phyloP scores from a whole-genome alignment of 1,140 invertebrate genomes.

The Spodoptera litura region DNA sequence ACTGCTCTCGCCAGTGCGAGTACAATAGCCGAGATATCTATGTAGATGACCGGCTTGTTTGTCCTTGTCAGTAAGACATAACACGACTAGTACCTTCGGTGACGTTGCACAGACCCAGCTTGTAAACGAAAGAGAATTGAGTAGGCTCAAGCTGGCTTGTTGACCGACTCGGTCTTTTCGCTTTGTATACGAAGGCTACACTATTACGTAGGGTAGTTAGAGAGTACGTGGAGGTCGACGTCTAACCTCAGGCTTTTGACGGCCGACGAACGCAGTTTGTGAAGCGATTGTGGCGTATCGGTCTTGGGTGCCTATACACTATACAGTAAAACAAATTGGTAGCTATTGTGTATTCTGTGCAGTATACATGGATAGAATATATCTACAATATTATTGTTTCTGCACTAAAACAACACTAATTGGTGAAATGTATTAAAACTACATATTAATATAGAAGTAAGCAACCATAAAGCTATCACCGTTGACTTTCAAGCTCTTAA shows the following conservation, averaged over 20 bases:
- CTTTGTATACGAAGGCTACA: slow-evolving; percentile 25
- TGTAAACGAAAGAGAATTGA: slow-evolving; percentile 40
- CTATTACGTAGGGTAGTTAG: slow-evolving; percentile 1
- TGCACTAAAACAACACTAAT: no score
- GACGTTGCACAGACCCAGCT: slow-evolving; percentile 20
- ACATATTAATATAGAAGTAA: no score
- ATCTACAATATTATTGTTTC: no score
- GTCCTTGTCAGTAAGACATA: slow-evolving; percentile 55
- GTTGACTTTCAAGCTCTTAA: background rate
- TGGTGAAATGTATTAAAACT: no score
- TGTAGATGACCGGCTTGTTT: slow-evolving; percentile 51
- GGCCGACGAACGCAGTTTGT: background rate
- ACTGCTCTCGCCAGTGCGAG: slow-evolving; percentile 62
- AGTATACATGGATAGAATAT: no score
- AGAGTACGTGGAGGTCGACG: background rate
- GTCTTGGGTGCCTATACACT: background rate
- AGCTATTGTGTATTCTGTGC: no score
- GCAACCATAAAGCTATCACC: no score
- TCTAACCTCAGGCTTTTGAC: slow-evolving; percentile 25
- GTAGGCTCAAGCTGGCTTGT: slow-evolving; percentile 9
- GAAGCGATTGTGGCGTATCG: background rate
- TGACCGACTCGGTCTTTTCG: slow-evolving; percentile 8
- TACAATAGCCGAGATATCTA: slow-evolving; percentile 62
- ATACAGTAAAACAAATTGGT: no score
- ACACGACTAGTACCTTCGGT: slow-evolving; percentile 32